Conservation (phyloP, 2,888 invertebrate species). For the Melinopterus prodromus region DNA sequence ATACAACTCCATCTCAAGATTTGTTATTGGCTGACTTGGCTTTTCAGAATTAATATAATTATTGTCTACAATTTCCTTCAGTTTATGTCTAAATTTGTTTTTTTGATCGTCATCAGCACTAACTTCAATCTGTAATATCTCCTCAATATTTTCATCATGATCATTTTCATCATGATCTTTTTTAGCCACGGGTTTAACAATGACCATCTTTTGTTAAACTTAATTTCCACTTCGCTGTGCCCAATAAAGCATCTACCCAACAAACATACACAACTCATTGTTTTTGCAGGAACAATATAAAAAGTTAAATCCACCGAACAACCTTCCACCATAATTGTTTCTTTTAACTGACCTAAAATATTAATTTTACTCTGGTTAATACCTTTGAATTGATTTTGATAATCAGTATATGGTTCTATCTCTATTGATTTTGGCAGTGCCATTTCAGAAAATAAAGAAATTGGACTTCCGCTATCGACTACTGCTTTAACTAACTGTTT, state of each 20-base stretch:
- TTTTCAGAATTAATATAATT: slow-evolving; percentile 10
- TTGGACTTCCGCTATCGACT: neutral
- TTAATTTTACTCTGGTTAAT: slow-evolving; percentile 7
- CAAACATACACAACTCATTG: slow-evolving; percentile 17
- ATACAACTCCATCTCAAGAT: slow-evolving; percentile 25
- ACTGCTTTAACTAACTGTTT: neutral
- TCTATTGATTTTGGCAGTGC: neutral
- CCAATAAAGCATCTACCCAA: slow-evolving; percentile 21
- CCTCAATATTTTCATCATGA: neutral
- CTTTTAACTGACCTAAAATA: slow-evolving; percentile 14
- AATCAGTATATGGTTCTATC: too few species aligned
- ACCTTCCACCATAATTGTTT: slow-evolving; percentile 6
- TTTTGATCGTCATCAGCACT: neutral
- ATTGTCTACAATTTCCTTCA: slow-evolving; percentile 11
- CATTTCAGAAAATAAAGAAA: slow-evolving; percentile 15
- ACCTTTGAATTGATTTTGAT: slow-evolving; percentile 4
- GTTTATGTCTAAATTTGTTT: slow-evolving; percentile 8
- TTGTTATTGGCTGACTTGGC: neutral
- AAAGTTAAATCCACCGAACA: slow-evolving; percentile 16
- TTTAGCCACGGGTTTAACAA: neutral
- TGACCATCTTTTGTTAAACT: neutral
- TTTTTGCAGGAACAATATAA: slow-evolving; percentile 11
- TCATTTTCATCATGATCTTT: neutral
- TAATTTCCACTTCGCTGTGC: slow-evolving; percentile 8
- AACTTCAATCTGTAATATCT: slow-evolving; percentile 6